Conservation (phyloP, 30 jellyfish, hydroid and myxozoan species). For the Pelagia noctiluca region DNA sequence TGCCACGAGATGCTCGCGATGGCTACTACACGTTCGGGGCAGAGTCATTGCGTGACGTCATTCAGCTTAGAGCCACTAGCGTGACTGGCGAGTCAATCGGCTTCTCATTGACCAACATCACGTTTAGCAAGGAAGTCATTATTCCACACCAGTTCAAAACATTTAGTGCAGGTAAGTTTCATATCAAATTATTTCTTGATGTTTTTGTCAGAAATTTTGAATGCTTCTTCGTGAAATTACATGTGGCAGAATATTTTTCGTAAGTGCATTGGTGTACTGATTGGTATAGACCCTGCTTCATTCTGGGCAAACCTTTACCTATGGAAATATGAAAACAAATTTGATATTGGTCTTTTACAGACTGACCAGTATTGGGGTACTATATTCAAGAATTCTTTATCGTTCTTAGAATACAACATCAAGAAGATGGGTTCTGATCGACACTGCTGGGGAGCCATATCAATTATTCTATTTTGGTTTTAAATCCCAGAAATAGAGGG, state of each 20-base stretch:
- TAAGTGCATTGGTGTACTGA: not conserved
- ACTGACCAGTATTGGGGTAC: no score
- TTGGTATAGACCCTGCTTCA: not conserved
- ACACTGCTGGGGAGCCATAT: no score
- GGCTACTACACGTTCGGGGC: conserved; percentile 23
- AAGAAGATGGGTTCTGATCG: no score
- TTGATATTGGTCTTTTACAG: not conserved
- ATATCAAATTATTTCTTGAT: not conserved
- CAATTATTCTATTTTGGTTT: no score
- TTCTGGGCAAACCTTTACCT: not conserved
- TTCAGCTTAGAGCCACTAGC: conserved; percentile 80
- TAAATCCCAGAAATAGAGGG: no score
- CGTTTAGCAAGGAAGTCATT: conserved; percentile 26
- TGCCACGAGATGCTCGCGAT: conserved; percentile 72
- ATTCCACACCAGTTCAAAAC: conserved; percentile 75
- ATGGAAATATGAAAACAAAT: not conserved
- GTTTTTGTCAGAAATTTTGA: not conserved
- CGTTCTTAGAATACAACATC: no score
- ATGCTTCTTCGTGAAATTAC: not conserved
- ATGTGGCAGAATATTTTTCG: no score
- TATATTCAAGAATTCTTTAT: no score
- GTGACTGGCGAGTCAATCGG: conserved; percentile 88
- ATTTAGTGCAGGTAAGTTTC: conserved; percentile 60
- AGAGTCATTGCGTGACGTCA: conserved; percentile 13
- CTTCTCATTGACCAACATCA: conserved; percentile 32